A percentile compares a stretch with the other conserved stretches of the same genome.
Conservation (phyloP, 2,888 invertebrate species). For the Philonicus albiceps region DNA sequence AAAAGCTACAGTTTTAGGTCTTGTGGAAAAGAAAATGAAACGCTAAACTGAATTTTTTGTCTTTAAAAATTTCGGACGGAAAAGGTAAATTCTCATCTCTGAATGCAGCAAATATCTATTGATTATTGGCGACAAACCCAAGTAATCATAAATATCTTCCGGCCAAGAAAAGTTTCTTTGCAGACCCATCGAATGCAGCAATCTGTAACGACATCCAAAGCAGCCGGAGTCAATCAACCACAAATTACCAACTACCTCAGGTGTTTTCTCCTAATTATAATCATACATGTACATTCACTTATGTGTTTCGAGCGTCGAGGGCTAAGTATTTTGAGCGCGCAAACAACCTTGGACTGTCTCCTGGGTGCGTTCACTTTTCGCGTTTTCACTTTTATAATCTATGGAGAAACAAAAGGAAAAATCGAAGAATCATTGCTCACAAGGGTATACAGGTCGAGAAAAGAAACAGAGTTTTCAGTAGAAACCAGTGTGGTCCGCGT, state of each 20-base stretch:
- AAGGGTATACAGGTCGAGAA: not conserved
- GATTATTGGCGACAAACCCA: too few species aligned
- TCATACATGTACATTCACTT: constrained; percentile 6
- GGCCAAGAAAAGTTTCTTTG: not conserved
- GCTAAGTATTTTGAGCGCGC: not conserved
- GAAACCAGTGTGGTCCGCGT: not conserved
- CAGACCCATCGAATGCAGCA: not conserved
- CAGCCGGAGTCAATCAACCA: not conserved
- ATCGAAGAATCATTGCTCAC: not conserved
- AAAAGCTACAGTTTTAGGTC: not conserved
- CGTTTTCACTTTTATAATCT: not conserved
- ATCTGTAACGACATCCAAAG: not conserved
- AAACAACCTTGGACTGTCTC: not conserved
- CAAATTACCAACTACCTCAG: not conserved
- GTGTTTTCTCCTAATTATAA: not conserved
- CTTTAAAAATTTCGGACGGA: not conserved
- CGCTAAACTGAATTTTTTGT: not conserved
- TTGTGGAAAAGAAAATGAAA: not conserved
- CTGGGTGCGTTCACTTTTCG: not conserved
- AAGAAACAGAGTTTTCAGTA: not conserved
- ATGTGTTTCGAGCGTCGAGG: not conserved
- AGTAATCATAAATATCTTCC: not conserved
- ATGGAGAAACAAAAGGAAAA: not conserved
- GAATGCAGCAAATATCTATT: too few species aligned
- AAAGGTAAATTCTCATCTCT: not conserved